A percentile compares a stretch with the other conserved stretches of the same genome.
phyloP scores from a whole-genome alignment of 2,113 vertebrate genomes.

The Leptodactylus fuscus region DNA sequence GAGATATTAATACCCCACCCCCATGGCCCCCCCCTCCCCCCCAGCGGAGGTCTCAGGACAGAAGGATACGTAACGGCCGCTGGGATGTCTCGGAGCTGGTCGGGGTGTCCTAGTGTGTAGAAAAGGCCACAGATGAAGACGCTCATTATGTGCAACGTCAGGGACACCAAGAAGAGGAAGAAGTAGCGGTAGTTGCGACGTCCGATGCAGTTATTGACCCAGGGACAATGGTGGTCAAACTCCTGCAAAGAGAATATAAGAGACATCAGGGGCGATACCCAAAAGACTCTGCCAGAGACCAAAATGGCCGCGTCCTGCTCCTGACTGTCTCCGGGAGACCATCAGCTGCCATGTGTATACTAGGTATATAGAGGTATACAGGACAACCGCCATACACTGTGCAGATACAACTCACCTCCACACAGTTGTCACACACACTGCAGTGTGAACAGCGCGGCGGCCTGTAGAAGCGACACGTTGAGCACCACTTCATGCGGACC shows the following conservation, averaged over 20 bases:
- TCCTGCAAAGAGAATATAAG: constrained; percentile 74
- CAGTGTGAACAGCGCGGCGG: constrained; percentile 96
- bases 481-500: constrained; percentile 99
- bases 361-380: no score
- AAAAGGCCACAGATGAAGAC: constrained; percentile 94
- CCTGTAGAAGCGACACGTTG: constrained; percentile 96
- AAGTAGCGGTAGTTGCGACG: constrained; percentile 97
- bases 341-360: no score
- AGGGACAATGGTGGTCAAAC: constrained; percentile 97
- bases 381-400: neutral
- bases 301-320: no score
- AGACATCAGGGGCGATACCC: no score
- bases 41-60: no score
- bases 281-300: no score
- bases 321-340: no score
- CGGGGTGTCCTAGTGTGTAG: constrained; percentile 87
- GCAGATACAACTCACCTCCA: constrained; percentile 95
- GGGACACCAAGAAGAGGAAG: constrained; percentile 94
- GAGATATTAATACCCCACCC: no score
- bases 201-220: constrained; percentile 98
- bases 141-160: constrained; percentile 91
- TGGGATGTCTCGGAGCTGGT: constrained; percentile 85
- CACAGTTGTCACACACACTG: constrained; percentile 97
- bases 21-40: no score
- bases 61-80: constrained; percentile 96